Evolutionary conservation across 1,140 invertebrate species (phyloP), one percentile per base, ranked within the genome.

Genomic region (Heliconius hermathena): DNA sequence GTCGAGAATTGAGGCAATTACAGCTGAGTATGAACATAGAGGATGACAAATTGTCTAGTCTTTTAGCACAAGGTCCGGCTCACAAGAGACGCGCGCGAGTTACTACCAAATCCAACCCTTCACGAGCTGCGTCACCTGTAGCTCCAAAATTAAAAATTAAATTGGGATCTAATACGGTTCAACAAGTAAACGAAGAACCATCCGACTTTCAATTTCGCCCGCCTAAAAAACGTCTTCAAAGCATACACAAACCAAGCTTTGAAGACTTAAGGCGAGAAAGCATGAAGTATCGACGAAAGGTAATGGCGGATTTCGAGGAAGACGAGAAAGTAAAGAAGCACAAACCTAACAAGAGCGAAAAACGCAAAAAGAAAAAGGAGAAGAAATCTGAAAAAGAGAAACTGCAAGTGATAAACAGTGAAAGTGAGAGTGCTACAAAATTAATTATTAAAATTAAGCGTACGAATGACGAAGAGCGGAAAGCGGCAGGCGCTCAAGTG

Each of bases 91-190:
- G 96, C 73, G 96, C 95, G 72, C 89, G 95, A 9, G 87, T 93
- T 8, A 80, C 86, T 18, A 88, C 94, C 3, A 95, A 95, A 84
- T 91, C 93, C 22, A 92, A 91, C 73, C 84, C 80, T 73, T 83
- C 87, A 36, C 88, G 57, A 78, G 87, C 84, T 11, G 88, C 85
- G 36, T 88, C 91, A 20, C 94, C 92, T 16, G 83, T 93, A 20
- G 89, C 97, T 6, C 97, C 97, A 0, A 98, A 98, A 90, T 89
- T 98, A 13, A 98, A 98, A 93, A 98, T 98, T 60, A 98, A 98
- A 90, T 96, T 98, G 54, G 96, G 97, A 8, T 95, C 95, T 9
- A 95, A 94, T 81, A 94, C 89, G 57, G 96, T 96, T 18, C 82
- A 96, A 90, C 78, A 95, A 94, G 77, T 95, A 8, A 87, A 81